Percentiles rank a stretch among this genome's conserved stretches.
Conservation (phyloP, 2,797 vertebrate genomes). For the Cheirogaleus major region DNA sequence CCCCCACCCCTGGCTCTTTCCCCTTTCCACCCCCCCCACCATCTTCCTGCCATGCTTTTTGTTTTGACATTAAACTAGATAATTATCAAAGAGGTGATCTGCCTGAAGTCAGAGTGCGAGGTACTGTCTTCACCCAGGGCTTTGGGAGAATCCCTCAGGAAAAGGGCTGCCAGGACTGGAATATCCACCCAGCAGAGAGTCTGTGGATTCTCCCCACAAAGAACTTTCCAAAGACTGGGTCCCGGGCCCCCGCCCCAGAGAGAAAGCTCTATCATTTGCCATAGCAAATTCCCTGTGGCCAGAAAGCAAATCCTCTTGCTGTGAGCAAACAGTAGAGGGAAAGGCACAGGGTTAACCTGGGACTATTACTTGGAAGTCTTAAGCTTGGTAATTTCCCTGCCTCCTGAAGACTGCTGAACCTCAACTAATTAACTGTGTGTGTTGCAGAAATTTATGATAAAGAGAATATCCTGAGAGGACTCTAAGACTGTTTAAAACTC, state of each 20-base stretch:
- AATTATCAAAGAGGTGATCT: background rate
- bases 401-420: background rate
- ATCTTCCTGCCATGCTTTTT: background rate
- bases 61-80: background rate
- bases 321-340: background rate
- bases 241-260: too few relatives aligned
- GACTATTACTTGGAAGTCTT: background rate
- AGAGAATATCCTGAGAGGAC: conserved; percentile 39
- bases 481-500: conserved; percentile 43
- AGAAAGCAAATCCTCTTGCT: background rate
- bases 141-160: background rate
- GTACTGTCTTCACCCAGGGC: background rate
- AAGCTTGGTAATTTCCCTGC: background rate
- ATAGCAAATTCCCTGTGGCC: background rate
- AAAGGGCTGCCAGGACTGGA: background rate
- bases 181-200: background rate
- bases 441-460: conserved; percentile 53
- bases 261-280: background rate
- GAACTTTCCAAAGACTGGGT: background rate
- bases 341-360: background rate
- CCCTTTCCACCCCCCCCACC: background rate
- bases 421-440: conserved; percentile 53
- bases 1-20: background rate
- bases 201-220: background rate
- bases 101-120: fast-evolving